Evolutionary conservation across 1,140 invertebrate genomes (phyloP), one percentile per base, ranked within the genome.

Genomic region (Euwallacea similis): DNA sequence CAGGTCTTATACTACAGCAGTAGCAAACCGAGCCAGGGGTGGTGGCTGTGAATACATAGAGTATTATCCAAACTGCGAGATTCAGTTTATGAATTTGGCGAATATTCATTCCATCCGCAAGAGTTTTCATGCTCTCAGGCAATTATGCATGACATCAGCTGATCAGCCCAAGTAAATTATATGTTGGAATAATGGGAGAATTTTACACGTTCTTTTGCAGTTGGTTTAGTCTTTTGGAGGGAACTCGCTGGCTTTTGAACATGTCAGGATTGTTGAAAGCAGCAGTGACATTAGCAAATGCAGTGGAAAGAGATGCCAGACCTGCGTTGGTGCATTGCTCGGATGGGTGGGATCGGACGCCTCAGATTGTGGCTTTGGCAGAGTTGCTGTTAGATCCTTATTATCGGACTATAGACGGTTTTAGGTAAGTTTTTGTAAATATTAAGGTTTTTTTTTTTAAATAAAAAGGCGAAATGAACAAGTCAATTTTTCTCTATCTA

Each of bases 321-420:
- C 95, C 97, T 33, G 95, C 96, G 46, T 84, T 98, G 61, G 95
- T 98, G 0, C 96, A 98, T 81, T 98, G 96, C 82, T 96, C 93
- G 2, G 96, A 98, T 84, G 96, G 96, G 7, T 98, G 96, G 96
- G 96, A 98, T 83, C 87, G 96, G 72, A 98, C 96, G 53, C 93
- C 96, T 7, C 96, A 98, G 84, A 94, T 98, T 73, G 92, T 95
- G 3, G 90, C 95, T 9, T 86, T 97, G 47, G 93, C 94, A 13
- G 90, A 98, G 82, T 85, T 98, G n/a, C 84, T 97, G 76, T 84
- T 98, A 13, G 96, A 98, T 85, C 94, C 95, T 7, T 94, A 91
- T 83, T 98, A 98, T 82, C 84, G 96, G 72, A 98, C 96, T 7
- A 87, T 96, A 68, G 88, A 96, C 84, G 72, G 72, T 10, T 72